phyloP scores from a whole-genome alignment of 2,113 vertebrate genomes.

The Pteruthius melanotis region DNA sequence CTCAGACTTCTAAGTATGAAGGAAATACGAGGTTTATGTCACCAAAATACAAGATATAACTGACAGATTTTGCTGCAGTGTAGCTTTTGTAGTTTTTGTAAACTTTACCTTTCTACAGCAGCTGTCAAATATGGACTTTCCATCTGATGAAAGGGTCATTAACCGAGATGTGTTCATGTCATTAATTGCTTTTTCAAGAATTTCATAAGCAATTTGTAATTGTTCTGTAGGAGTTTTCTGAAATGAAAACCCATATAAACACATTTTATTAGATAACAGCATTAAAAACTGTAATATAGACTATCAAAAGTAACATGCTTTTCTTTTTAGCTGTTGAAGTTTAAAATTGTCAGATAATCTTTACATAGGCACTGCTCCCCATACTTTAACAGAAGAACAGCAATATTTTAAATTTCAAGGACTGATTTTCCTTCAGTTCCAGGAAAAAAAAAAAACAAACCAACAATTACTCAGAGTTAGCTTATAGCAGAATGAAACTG shows the following conservation, averaged over 20 bases:
- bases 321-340: not conserved
- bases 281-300: not conserved
- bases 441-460: not conserved
- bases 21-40: not conserved
- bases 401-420: not conserved
- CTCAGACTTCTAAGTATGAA: not conserved
- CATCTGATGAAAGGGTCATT: constrained; percentile 52
- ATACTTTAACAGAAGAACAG: not conserved
- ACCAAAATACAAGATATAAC: not conserved
- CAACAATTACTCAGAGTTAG: not conserved
- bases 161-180: constrained; percentile 64
- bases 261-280: not conserved
- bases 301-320: not conserved
- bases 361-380: not conserved
- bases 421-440: not conserved
- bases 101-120: constrained; percentile 78
- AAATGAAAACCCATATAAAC: constrained; percentile 43
- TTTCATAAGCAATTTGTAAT: constrained; percentile 75
- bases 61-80: not conserved
- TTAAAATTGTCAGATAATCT: not conserved
- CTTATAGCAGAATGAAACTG: not conserved
- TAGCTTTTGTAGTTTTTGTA: not conserved
- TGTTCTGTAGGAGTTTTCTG: constrained; percentile 76
- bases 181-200: constrained; percentile 75
- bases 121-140: constrained; percentile 74